Conservation (phyloP, 2,888 invertebrate species). For the Mactromeris polynyma region DNA sequence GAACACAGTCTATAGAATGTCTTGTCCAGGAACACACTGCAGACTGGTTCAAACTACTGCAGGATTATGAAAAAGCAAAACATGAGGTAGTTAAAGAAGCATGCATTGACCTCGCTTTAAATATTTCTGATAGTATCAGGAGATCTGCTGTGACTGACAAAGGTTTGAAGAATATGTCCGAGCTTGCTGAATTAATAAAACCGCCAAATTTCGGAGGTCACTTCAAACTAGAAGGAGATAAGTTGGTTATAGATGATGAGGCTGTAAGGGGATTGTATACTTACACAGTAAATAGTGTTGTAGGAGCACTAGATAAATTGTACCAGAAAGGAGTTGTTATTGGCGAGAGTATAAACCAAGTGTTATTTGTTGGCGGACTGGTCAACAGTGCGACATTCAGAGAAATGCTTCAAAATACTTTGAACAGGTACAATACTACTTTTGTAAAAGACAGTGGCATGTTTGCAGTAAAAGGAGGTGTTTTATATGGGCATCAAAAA, state of each 20-base stretch:
- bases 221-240: conserved; percentile 41
- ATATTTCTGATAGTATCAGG: conserved; percentile 41
- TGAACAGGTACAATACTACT: conserved; percentile 26
- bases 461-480: conserved; percentile 55
- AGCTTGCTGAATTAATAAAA: conserved; percentile 37
- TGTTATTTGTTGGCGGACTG: conserved; percentile 57
- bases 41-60: conserved; percentile 43
- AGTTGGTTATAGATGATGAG: conserved; percentile 37
- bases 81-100: neutral
- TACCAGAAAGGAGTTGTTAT: conserved; percentile 17
- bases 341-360: conserved; percentile 31
- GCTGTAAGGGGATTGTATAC: conserved; percentile 55
- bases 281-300: conserved; percentile 47
- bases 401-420: conserved; percentile 17
- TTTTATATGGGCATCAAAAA: conserved; percentile 53
- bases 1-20: conserved; percentile 39
- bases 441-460: conserved; percentile 43
- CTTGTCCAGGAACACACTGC: conserved; percentile 24
- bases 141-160: conserved; percentile 31
- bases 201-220: conserved; percentile 46
- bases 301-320: conserved; percentile 33
- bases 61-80: conserved; percentile 48
- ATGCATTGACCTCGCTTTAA: neutral
- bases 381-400: conserved; percentile 38
- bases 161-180: conserved; percentile 13